Percentiles rank a stretch among this genome's conserved stretches.
Evolutionary conservation across 2,888 invertebrate genomes (phyloP).

Genomic region (Yponomeuta evonymella): DNA sequence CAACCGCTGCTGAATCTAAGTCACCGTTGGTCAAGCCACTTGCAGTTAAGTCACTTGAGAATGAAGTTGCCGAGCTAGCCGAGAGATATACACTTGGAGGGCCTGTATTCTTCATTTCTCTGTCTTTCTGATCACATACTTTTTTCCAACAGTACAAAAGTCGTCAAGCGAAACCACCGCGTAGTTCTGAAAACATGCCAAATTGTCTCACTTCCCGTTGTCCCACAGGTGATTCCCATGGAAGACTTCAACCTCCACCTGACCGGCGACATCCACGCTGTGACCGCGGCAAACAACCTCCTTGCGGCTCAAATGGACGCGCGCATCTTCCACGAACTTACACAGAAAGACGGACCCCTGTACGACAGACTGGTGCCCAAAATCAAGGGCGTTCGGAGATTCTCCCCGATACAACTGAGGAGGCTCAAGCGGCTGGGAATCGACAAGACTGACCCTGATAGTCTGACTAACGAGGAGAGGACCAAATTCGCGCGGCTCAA

Average conservation of each 20-base stretch:
- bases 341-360: constrained; percentile 90
- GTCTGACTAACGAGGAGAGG: constrained; percentile 86
- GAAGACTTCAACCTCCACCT: constrained; percentile 99
- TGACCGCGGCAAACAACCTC: constrained; percentile 98
- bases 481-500: constrained; percentile 89
- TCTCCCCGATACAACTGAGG: constrained; percentile 90
- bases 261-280: constrained; percentile 98
- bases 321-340: constrained; percentile 96
- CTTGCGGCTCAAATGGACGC: constrained; percentile 98
- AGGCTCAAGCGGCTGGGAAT: constrained; percentile 87
- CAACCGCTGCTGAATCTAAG: no score
- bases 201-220: neutral
- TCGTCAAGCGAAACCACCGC: no score
- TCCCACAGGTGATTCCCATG: constrained; percentile 93
- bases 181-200: no score
- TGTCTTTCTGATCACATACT: no score
- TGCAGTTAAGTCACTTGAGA: no score
- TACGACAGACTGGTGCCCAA: constrained; percentile 92
- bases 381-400: constrained; percentile 82
- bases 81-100: no score
- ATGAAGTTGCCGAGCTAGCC: no score
- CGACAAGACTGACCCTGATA: constrained; percentile 87
- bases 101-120: no score
- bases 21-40: no score
- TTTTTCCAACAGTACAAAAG: no score